Base-by-base conservation (phyloP, 2,113 vertebrate genomes). In the Penelope pileata region DNA sequence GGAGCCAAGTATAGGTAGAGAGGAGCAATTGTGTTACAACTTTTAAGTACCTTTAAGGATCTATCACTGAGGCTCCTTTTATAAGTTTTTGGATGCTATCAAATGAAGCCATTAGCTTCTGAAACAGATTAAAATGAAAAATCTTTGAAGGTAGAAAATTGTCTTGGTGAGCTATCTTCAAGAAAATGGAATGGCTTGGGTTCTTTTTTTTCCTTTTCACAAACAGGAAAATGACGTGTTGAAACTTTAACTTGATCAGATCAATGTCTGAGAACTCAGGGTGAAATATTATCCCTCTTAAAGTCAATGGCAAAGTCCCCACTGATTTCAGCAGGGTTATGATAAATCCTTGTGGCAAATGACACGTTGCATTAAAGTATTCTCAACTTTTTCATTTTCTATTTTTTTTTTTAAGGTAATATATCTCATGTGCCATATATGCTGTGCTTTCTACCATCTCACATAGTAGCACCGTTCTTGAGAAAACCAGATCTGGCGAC, bases 171-270 rank as follows among this genome's bases (percentile, higher is more conserved):
- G 56, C 75, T 56, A 69, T 36, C 15, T 64, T 27, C 42, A 36
- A 60, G 27, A 80, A 51, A 86, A 88, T 69, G 23, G 76, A 69
- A 80, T 2, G 2, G 16, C 16, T 82, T 80, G 34, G 4, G 2
- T 1, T 32, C 4, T 51, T 22, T 13, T 23, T 47, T 43, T 54
- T 43, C 59, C 38, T 42, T 77, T 86, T 77, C 53, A 32, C 11
- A 63, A 89, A 76, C 30, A 75, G 51, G 29, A 84, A 91, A 78
- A 91, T 70, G 29, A 54, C 32, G 30, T 38, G n/a, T 91, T 89
- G 74, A 64, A 89, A 86, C 29, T 75, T 87, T 79, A 96, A 84
- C 62, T 12, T 78, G 84, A 87, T 87, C 80, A 77, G 68, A 91
- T 86, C 62, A 67, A 27, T 27, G 16, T 59, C 87, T 90, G 63